A percentile compares a stretch with the other conserved stretches of the same genome.
phyloP scores from a whole-genome alignment of 35 echinoderm and acorn worm genomes.

The Amphiura filiformis region DNA sequence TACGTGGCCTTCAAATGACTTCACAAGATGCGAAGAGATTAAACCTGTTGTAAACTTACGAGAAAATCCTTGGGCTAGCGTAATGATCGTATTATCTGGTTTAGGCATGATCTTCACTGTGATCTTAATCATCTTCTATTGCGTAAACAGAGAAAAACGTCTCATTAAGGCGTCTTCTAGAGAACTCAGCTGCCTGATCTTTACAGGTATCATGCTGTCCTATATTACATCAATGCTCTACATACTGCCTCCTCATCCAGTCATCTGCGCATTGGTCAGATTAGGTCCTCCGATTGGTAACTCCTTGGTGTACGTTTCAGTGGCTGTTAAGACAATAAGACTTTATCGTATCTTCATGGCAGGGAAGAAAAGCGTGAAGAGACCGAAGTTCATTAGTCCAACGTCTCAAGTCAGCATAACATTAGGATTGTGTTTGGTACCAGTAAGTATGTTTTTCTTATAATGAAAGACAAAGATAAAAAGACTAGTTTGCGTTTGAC shows the following conservation, averaged over 20 bases:
- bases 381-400: constrained; percentile 91
- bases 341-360: constrained; percentile 88
- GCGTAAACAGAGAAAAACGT: constrained; percentile 69
- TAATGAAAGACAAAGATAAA: too few relatives aligned
- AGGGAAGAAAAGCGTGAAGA: constrained; percentile 66
- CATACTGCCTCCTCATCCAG: constrained; percentile 39
- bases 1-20: constrained; percentile 49
- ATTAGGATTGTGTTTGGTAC: constrained; percentile 48
- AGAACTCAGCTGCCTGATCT: constrained; percentile 85
- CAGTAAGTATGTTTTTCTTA: constrained; percentile 90
- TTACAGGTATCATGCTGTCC: constrained; percentile 46
- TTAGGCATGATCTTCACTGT: constrained; percentile 46
- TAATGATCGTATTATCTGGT: constrained; percentile 56
- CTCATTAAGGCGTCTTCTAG: constrained; percentile 88
- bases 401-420: constrained; percentile 67
- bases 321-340: constrained; percentile 82
- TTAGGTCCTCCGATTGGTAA: constrained; percentile 60
- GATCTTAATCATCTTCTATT: constrained; percentile 42
- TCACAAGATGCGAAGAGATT: constrained; percentile 40
- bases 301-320: constrained; percentile 74
- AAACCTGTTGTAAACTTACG: constrained; percentile 19
- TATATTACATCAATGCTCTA: constrained; percentile 60
- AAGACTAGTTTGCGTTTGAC: too few relatives aligned
- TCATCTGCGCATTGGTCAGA: constrained; percentile 57
- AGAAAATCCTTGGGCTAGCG: constrained; percentile 42